Conservation (phyloP, 2,113 vertebrate species). For the Oreochromis spilurus region DNA sequence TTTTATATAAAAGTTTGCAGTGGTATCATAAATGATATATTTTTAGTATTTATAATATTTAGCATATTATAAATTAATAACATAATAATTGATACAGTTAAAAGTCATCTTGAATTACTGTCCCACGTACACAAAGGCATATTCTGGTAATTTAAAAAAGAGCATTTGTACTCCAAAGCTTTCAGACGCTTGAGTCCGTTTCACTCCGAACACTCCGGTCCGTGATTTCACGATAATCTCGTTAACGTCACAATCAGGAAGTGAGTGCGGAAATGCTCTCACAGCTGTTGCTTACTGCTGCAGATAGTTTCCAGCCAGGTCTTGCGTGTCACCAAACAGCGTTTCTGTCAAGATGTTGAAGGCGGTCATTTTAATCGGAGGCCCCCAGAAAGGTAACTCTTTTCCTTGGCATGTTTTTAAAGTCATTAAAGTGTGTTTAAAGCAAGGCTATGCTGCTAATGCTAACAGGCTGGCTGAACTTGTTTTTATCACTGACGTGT, state of each 20-base stretch:
- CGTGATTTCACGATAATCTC: neutral
- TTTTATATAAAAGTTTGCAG: neutral
- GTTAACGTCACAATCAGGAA: conserved; percentile 3
- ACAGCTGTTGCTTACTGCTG: neutral
- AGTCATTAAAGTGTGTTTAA: neutral
- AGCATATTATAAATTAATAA: neutral
- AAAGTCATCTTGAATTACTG: neutral
- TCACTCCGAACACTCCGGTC: neutral
- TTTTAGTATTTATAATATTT: neutral
- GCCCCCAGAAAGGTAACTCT: conserved; percentile 87
- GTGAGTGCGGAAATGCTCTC: neutral
- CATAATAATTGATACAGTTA: neutral
- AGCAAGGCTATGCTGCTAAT: neutral
- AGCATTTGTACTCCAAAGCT: neutral
- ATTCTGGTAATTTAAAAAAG: neutral
- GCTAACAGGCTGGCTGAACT: neutral
- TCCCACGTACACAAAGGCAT: neutral
- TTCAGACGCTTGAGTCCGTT: neutral
- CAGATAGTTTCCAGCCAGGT: neutral
- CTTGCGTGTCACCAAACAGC: neutral
- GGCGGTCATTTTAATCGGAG: conserved; percentile 92
- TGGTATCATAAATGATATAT: neutral
- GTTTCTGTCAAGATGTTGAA: conserved; percentile 79
- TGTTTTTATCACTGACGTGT: conserved; percentile 52
- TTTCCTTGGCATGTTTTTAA: fast-evolving